phyloP scores from a whole-genome alignment of 2,888 invertebrate species.

The Pristionchus maxplancki region DNA sequence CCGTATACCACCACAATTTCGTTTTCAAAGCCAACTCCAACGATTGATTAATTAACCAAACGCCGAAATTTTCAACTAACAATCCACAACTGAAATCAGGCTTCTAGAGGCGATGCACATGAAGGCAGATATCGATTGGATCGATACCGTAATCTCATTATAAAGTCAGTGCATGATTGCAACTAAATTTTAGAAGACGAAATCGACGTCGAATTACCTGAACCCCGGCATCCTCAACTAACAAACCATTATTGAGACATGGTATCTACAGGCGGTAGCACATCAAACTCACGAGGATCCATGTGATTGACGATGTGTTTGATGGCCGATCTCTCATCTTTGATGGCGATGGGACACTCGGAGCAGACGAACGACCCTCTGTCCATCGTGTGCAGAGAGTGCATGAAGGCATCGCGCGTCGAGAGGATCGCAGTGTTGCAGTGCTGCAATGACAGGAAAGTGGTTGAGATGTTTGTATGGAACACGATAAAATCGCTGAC shows the following conservation, averaged over 20 bases:
- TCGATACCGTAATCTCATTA: too few species aligned
- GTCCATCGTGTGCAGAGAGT: background rate
- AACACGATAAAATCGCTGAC: background rate
- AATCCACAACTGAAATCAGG: too few species aligned
- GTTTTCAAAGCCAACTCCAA: too few species aligned
- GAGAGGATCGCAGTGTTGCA: background rate
- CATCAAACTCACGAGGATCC: background rate
- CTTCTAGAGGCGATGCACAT: too few species aligned
- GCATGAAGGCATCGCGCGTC: background rate
- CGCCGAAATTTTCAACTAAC: too few species aligned
- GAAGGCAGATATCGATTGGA: background rate
- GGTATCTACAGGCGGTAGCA: too few species aligned
- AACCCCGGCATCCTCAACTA: too few species aligned
- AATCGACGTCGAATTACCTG: too few species aligned
- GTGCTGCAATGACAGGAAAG: background rate
- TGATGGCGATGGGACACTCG: background rate
- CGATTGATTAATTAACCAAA: too few species aligned
- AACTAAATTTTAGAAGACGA: too few species aligned
- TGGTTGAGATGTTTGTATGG: background rate
- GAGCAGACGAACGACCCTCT: background rate
- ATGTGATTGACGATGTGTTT: constrained; percentile 21
- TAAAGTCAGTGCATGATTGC: background rate
- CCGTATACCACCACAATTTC: background rate
- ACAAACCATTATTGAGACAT: too few species aligned
- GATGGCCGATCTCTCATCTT: background rate